These are phyloP conservation scores for Drosophila yakuba DNA, from an alignment of 1,140 invertebrate species.

Conservation along the genomic window DNA sequence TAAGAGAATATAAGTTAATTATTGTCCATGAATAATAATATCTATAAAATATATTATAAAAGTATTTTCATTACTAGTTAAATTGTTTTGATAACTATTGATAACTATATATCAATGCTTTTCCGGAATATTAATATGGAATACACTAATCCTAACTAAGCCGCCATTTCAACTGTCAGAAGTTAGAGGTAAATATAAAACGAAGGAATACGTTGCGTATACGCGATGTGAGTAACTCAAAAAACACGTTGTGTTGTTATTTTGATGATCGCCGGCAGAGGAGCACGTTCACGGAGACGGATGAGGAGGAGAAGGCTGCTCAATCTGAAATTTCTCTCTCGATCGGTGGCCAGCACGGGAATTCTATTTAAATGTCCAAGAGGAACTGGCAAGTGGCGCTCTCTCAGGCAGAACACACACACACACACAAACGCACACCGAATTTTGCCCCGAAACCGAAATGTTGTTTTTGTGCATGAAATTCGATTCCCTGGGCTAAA, in stretches of 20 bases:
- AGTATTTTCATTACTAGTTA: no score
- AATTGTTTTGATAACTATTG: no score
- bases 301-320: conserved; percentile 5
- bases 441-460: conserved; percentile 51
- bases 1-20: background rate
- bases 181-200: conserved; percentile 6
- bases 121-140: no score
- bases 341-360: conserved; percentile 39
- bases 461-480: conserved; percentile 75
- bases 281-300: background rate
- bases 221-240: conserved; percentile 20
- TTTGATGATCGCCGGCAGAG: conserved; percentile 35
- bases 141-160: no score
- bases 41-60: no score
- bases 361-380: conserved; percentile 76
- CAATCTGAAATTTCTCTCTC: conserved; percentile 26
- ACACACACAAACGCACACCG: conserved; percentile 17
- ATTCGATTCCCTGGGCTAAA: conserved; percentile 67
- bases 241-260: conserved; percentile 48
- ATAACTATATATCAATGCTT: no score
- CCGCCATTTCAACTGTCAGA: background rate
- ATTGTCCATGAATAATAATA: no score
- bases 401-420: conserved; percentile 32
- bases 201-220: conserved; percentile 7
- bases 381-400: conserved; percentile 71